A percentile compares a stretch with the other conserved stretches of the same genome.
Conservation (phyloP, 1,140 invertebrate species). For the Lordiphosa collinella region DNA sequence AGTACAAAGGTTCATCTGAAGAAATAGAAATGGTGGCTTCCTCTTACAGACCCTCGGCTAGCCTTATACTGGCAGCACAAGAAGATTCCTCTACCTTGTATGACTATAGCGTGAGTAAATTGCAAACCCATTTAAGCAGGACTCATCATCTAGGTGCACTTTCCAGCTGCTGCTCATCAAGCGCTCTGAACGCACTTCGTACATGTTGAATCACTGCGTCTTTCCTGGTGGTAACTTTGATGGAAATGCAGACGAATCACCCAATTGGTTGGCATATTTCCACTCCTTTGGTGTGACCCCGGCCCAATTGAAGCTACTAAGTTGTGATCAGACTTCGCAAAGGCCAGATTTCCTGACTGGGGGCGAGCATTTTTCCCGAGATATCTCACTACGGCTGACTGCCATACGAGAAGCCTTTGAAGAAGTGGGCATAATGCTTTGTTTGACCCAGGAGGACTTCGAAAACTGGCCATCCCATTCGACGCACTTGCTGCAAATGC, state of each 20-base stretch:
- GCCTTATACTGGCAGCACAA: conserved; percentile 75
- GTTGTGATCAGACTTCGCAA: conserved; percentile 77
- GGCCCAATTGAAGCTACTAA: conserved; percentile 80
- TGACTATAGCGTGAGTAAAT: conserved; percentile 42
- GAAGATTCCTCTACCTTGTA: conserved; percentile 27
- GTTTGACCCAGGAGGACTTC: conserved; percentile 40
- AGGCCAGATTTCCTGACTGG: conserved; percentile 31
- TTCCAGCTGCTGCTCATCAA: conserved; percentile 83
- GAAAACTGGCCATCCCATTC: conserved; percentile 3
- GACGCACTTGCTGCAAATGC: conserved; percentile 10
- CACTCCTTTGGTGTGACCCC: conserved; percentile 82
- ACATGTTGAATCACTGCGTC: conserved; percentile 87
- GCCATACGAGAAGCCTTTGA: conserved; percentile 96
- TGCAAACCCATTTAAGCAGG: not conserved
- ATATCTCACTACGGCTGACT: conserved; percentile 89
- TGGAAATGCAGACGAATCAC: conserved; percentile 83
- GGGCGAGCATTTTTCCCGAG: conserved; percentile 78
- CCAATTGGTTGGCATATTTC: conserved; percentile 87
- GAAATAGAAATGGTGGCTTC: not conserved
- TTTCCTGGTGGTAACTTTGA: conserved; percentile 91
- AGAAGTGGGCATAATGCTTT: conserved; percentile 91
- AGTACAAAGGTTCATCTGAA: not conserved
- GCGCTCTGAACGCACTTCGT: conserved; percentile 83
- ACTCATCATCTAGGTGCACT: not conserved
- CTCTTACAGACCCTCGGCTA: conserved; percentile 70